A percentile compares a stretch with the other conserved stretches of the same genome.
Evolutionary conservation across 2,797 vertebrate genomes (phyloP).

Genomic region (Myotis daubentonii): DNA sequence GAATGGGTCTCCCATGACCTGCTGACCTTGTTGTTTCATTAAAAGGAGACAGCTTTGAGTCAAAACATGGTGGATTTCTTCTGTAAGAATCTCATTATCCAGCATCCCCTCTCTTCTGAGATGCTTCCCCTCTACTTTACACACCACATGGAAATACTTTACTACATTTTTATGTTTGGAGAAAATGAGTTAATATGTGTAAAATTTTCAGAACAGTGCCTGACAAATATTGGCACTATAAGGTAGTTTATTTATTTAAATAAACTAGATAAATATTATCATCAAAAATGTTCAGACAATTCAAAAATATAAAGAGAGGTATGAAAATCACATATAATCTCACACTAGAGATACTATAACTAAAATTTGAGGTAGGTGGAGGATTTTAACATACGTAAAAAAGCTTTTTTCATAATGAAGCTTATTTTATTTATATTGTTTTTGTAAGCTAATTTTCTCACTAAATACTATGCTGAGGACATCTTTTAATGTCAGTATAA

Average conservation of each 20-base stretch:
- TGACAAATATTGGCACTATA: neutral
- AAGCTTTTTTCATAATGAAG: neutral
- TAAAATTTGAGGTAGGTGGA: neutral
- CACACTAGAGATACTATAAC: neutral
- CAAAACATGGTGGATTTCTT: conserved; percentile 53
- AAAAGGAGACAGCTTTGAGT: conserved; percentile 69
- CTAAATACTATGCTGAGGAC: neutral
- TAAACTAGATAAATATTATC: neutral
- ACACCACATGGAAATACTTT: conserved; percentile 12
- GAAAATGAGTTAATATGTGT: conserved; percentile 46
- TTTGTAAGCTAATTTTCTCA: conserved; percentile 43
- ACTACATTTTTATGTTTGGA: conserved; percentile 52
- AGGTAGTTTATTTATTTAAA: neutral
- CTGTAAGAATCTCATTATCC: conserved; percentile 44
- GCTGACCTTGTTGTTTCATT: conserved; percentile 73
- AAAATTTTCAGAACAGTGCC: conserved; percentile 8
- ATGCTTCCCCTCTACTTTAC: neutral
- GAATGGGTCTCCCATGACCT: conserved; percentile 76
- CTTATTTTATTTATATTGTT: neutral
- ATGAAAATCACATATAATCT: neutral
- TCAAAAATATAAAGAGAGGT: neutral
- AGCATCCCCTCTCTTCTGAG: conserved; percentile 11
- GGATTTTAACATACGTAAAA: neutral
- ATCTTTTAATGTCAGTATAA: neutral
- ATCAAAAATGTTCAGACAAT: neutral